phyloP scores from a whole-genome alignment of 1,140 invertebrate species.

The Drosophila littoralis region DNA sequence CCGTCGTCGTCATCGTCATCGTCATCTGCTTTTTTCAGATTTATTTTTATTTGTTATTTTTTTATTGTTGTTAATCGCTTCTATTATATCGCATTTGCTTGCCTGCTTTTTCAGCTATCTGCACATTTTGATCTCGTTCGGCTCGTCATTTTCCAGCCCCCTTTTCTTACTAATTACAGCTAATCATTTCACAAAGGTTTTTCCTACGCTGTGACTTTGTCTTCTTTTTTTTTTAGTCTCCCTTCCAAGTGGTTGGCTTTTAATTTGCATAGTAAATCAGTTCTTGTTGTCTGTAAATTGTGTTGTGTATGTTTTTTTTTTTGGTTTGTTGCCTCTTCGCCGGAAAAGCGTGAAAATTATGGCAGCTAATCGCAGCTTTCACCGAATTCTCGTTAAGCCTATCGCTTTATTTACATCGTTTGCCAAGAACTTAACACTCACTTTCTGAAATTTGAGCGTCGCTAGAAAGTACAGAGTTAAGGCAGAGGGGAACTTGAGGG shows the following conservation, averaged over 20 bases:
- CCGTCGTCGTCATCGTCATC: conserved; percentile 15
- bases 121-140: conserved; percentile 67
- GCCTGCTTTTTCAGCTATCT: conserved; percentile 51
- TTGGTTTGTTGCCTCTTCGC: conserved; percentile 42
- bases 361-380: conserved; percentile 75
- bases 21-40: conserved; percentile 14
- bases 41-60: conserved; percentile 6
- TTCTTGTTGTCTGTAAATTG: conserved; percentile 52
- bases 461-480: conserved; percentile 65
- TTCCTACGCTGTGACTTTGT: conserved; percentile 31
- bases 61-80: conserved; percentile 80
- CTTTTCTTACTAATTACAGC: conserved; percentile 69
- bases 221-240: conserved; percentile 1
- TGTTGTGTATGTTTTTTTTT: not conserved
- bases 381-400: conserved; percentile 73
- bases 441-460: conserved; percentile 71
- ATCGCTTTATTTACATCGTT: conserved; percentile 75
- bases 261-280: conserved; percentile 82
- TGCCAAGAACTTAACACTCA: conserved; percentile 72
- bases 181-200: conserved; percentile 66
- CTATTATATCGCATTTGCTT: conserved; percentile 73
- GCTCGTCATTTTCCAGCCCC: conserved; percentile 52
- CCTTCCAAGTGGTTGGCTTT: conserved; percentile 48
- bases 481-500: not conserved
- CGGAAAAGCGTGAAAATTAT: conserved; percentile 82